phyloP scores from a whole-genome alignment of 2,888 invertebrate genomes.

The Eupsilia transversa region DNA sequence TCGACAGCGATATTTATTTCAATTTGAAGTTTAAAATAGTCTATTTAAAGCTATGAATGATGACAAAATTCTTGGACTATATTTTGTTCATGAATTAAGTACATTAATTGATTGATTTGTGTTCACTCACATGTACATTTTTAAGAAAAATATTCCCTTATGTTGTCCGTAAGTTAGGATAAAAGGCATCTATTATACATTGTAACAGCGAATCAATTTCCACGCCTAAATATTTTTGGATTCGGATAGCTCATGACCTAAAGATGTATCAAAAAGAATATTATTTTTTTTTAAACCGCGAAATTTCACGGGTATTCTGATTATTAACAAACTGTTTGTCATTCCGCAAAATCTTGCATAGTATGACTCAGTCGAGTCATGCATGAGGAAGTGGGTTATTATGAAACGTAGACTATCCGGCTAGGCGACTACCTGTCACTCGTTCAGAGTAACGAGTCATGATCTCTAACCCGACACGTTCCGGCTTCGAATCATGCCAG shows the following conservation, averaged over 20 bases:
- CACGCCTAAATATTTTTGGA: no score
- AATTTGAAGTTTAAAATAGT: not conserved
- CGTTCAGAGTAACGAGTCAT: constrained; percentile 13
- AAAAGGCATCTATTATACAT: no score
- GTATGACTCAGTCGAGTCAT: constrained; percentile 43
- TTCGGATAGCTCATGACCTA: no score
- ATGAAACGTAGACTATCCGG: constrained; percentile 42
- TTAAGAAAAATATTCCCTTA: constrained; percentile 1
- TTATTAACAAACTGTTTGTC: constrained; percentile 4
- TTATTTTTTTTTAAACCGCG: no score
- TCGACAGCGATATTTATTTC: not conserved
- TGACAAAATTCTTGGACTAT: not conserved
- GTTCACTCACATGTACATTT: not conserved
- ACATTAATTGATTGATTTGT: not conserved
- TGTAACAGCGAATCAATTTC: no score
- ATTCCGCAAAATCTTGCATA: constrained; percentile 23
- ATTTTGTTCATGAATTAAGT: not conserved
- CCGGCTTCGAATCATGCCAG: constrained; percentile 9
- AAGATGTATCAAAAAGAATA: no score
- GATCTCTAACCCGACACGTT: constrained; percentile 43
- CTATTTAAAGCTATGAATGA: not conserved
- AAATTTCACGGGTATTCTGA: no score
- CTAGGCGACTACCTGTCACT: constrained; percentile 37
- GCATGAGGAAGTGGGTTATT: constrained; percentile 51
- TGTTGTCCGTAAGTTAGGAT: not conserved